These are phyloP conservation scores for Brachirus orientalis DNA, from an alignment of 2,113 vertebrate species.

Conservation along the genomic window DNA sequence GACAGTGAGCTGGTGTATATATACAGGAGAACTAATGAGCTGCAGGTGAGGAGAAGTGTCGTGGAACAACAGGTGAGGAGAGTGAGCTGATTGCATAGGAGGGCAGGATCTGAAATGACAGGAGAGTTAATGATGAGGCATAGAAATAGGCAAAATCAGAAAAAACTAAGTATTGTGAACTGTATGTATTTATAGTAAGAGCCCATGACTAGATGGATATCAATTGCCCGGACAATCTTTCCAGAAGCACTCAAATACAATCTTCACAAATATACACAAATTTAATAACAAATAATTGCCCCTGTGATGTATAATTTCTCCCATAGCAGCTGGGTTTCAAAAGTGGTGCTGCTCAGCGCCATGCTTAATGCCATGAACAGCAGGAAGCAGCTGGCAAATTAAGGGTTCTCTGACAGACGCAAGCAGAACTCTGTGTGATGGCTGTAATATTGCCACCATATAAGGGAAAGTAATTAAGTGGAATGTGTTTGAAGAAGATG, in stretches of 20 bases:
- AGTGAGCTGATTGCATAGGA: too few species aligned
- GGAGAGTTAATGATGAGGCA: too few species aligned
- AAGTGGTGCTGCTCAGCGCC: constrained; percentile 12
- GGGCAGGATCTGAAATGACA: too few species aligned
- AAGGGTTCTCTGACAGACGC: constrained; percentile 19
- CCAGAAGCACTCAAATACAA: neutral
- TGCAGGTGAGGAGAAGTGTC: too few species aligned
- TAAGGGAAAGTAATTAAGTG: constrained; percentile 21
- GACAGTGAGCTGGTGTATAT: too few species aligned
- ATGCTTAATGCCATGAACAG: constrained; percentile 30
- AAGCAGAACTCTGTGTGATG: constrained; percentile 19
- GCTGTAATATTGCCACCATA: neutral
- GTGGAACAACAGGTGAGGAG: too few species aligned
- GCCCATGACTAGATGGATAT: neutral
- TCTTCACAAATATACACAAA: neutral
- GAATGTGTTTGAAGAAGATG: constrained; percentile 25
- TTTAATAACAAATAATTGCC: neutral
- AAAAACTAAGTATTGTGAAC: too few species aligned
- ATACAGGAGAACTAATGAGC: too few species aligned
- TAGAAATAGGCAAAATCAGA: too few species aligned
- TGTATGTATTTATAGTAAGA: neutral
- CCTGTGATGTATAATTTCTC: neutral
- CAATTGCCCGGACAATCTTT: neutral
- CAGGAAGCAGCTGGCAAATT: constrained; percentile 38
- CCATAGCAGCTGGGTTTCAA: constrained; percentile 15